A percentile compares a stretch with the other conserved stretches of the same genome.
These are phyloP conservation scores for Xyrauchen texanus DNA, from an alignment of 2,113 vertebrate genomes.

Conservation along the genomic window DNA sequence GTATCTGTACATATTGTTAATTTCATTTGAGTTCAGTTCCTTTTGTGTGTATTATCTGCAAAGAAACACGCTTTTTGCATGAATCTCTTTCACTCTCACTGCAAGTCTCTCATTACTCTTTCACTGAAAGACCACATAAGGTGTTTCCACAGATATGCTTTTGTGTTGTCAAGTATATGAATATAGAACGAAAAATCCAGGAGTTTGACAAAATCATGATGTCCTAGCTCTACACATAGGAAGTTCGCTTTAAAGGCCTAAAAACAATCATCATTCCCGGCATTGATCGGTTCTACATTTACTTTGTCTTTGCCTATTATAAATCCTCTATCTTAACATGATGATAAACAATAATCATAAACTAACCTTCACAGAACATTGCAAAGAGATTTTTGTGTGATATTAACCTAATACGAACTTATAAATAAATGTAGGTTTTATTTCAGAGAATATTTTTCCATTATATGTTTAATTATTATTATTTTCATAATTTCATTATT, in stretches of 20 bases:
- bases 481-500: too few species aligned
- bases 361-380: too few species aligned
- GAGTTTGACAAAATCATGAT: neutral
- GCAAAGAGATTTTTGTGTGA: too few species aligned
- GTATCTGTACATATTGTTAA: neutral
- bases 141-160: neutral
- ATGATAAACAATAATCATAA: too few species aligned
- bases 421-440: too few species aligned
- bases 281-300: neutral
- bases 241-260: neutral
- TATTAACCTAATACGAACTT: too few species aligned
- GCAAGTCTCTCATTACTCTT: neutral
- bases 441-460: too few species aligned
- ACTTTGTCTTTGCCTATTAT: too few species aligned
- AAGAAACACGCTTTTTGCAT: too few species aligned
- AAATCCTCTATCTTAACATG: too few species aligned
- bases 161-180: neutral
- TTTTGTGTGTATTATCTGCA: neutral
- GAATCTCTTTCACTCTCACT: neutral
- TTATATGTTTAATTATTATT: too few species aligned
- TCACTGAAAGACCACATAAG: neutral
- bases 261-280: neutral
- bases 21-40: neutral
- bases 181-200: neutral
- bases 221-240: neutral